Evolutionary conservation across 2,797 vertebrate genomes (phyloP).

Genomic region (Parauchenoglanis ngamensis): DNA sequence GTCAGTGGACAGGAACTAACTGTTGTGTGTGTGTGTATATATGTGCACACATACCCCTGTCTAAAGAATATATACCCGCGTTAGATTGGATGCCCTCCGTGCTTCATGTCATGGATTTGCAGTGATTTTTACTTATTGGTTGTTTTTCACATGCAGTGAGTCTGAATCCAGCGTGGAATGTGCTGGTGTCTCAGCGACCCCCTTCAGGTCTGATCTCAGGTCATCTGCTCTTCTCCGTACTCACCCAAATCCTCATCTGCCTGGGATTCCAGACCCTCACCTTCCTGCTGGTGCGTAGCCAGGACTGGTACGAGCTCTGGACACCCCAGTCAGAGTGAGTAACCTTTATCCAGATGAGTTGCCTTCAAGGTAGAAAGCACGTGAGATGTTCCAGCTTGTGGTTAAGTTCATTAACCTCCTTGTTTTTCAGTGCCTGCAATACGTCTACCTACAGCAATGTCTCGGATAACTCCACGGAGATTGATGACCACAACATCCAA

Average conservation of each 20-base stretch:
- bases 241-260: slow-evolving; percentile 93
- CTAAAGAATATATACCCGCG: neutral
- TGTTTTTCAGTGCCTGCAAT: slow-evolving; percentile 80
- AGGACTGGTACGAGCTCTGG: slow-evolving; percentile 87
- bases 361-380: neutral
- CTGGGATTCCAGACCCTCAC: slow-evolving; percentile 87
- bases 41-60: neutral
- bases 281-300: slow-evolving; percentile 86
- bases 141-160: slow-evolving; percentile 80
- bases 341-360: too few relatives aligned
- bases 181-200: slow-evolving; percentile 87
- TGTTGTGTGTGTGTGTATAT: too few relatives aligned
- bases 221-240: slow-evolving; percentile 89
- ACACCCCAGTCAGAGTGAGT: slow-evolving; percentile 82
- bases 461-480: slow-evolving; percentile 71
- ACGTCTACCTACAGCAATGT: slow-evolving; percentile 63
- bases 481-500: slow-evolving; percentile 84
- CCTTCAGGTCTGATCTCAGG: slow-evolving; percentile 94
- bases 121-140: neutral
- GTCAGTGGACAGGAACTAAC: too few relatives aligned
- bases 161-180: slow-evolving; percentile 94
- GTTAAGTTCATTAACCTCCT: neutral
- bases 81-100: slow-evolving; percentile 2
- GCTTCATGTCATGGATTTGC: neutral
- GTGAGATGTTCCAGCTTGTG: neutral